These are phyloP conservation scores for Dendrolimus punctatus DNA, from an alignment of 1,140 invertebrate genomes.

Conservation along the genomic window DNA sequence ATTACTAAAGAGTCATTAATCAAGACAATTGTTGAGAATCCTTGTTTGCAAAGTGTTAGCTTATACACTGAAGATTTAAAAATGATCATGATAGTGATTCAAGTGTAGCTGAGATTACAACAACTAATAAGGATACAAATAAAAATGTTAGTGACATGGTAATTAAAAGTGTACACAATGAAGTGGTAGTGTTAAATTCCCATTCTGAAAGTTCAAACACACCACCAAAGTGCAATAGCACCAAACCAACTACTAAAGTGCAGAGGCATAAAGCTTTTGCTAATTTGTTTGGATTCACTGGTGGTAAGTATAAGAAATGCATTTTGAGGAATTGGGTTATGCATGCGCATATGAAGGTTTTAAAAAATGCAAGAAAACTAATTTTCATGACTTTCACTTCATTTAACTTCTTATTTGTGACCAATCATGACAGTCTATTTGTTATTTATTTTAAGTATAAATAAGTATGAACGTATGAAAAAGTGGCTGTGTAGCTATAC, in stretches of 20 bases:
- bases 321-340: background rate
- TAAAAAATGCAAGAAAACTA: background rate
- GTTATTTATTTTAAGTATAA: too few relatives aligned
- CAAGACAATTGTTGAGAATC: conserved; percentile 25
- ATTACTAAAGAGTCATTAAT: background rate
- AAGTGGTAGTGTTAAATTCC: conserved; percentile 35
- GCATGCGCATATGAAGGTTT: background rate
- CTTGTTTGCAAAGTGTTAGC: conserved; percentile 46
- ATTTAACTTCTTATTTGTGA: too few relatives aligned
- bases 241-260: conserved; percentile 9
- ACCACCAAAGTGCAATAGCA: conserved; percentile 1
- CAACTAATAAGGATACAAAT: conserved; percentile 7
- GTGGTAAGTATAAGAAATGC: conserved; percentile 36
- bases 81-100: conserved; percentile 25
- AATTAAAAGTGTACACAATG: conserved; percentile 8
- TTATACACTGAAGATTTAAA: conserved; percentile 39
- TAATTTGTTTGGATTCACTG: conserved; percentile 51
- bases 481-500: too few relatives aligned
- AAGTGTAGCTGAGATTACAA: conserved; percentile 8
- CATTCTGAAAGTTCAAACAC: conserved; percentile 17
- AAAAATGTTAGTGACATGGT: background rate
- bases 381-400: too few relatives aligned
- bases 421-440: too few relatives aligned
- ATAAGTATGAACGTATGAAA: too few relatives aligned
- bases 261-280: conserved; percentile 37